Evolutionary conservation across 2,888 invertebrate genomes (phyloP), one percentile per base, ranked within the genome.

Genomic region (Drosophila demipolita): DNA sequence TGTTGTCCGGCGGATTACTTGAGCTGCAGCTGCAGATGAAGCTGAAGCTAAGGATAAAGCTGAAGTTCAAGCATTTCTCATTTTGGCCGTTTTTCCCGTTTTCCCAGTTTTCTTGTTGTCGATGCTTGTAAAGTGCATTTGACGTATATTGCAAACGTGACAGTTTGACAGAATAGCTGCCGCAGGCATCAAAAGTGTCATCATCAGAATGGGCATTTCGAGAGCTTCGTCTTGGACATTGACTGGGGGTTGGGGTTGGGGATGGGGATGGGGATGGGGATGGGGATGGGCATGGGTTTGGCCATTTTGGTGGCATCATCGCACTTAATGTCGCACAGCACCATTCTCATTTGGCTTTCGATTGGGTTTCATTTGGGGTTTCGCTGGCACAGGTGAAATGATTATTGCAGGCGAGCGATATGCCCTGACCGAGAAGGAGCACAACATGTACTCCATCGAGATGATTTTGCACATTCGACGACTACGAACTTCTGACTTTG

Each of bases 381-480:
- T 59, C 42, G 20, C 23, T 92, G 49, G 66, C 29, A 17, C 94
- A 97, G 98, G 97, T 89, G 97, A 97, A 93, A 98, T 98, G 97
- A 97, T 98, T 93, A 97, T 98, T 92, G 94, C 96, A 59, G 97
- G 97, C 91, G 96, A 96, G 92, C 97, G 97, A 92, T 97, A 97
- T 93, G 94, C 95, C 74, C 97, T 97, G 95, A 95, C 95, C 52
- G 97, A 97, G 93, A 95, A 95, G 91, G 96, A 95, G 93, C 95
- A 95, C 83, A 96, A 97, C 1, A 96, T 96, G 93, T 97, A 97
- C 94, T 96, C 97, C 91, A 96, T 97, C 11, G 96, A 96, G 92
- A 97, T 97, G 97, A 94, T 95, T 62, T 94, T 98, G 73, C 94
- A 96, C 61, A 96, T 98, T 54, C 94, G 95, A 65, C 95, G 96